These are phyloP conservation scores for Drosophila longiperda DNA, from an alignment of 2,888 invertebrate species.

Conservation along the genomic window DNA sequence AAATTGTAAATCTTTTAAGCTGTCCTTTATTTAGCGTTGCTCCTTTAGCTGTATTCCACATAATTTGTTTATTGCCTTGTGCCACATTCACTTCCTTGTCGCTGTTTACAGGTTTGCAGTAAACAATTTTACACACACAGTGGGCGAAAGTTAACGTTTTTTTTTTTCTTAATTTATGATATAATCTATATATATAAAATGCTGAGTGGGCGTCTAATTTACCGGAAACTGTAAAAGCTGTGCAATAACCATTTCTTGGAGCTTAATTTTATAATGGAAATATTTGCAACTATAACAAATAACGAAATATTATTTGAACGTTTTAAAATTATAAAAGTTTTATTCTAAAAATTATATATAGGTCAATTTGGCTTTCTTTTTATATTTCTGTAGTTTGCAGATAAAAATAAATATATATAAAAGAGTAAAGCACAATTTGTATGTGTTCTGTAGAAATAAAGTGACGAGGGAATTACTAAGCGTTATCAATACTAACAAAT, in stretches of 20 bases:
- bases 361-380: not conserved
- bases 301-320: not conserved
- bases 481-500: slow-evolving; percentile 2
- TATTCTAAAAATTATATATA: not conserved
- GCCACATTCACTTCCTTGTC: slow-evolving; percentile 64
- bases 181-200: slow-evolving; percentile 24
- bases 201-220: slow-evolving; percentile 46
- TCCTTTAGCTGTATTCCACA: slow-evolving; percentile 32
- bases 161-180: slow-evolving; percentile 6
- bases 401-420: not conserved
- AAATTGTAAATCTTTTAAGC: slow-evolving; percentile 23
- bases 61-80: slow-evolving; percentile 41
- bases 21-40: slow-evolving; percentile 43
- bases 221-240: slow-evolving; percentile 36
- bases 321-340: not conserved
- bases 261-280: not conserved
- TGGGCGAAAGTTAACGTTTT: slow-evolving; percentile 24
- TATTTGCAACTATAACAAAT: not conserved
- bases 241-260: not conserved
- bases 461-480: not conserved
- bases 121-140: slow-evolving; percentile 20
- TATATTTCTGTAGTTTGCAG: not conserved
- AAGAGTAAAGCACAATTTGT: not conserved
- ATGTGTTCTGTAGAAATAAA: not conserved
- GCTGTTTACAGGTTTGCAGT: slow-evolving; percentile 44